Conservation (phyloP, 2,888 invertebrate genomes). For the Epirrita christyi region DNA sequence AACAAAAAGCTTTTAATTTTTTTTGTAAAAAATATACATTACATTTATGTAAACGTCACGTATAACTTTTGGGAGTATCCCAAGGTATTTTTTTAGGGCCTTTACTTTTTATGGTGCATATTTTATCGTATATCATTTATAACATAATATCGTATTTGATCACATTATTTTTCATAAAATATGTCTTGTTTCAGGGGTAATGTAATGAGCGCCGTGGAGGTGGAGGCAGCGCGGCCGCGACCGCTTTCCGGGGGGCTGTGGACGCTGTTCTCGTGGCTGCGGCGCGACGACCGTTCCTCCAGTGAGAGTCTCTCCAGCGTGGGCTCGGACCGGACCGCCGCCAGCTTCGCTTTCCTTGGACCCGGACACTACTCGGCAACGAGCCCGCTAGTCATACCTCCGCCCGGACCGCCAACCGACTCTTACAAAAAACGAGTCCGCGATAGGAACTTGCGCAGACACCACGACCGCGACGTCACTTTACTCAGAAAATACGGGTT, state of each 20-base stretch:
- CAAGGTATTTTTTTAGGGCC: not conserved
- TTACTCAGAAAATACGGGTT: conserved; percentile 87
- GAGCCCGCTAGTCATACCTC: conserved; percentile 70
- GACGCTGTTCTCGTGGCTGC: conserved; percentile 90
- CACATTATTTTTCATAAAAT: not conserved
- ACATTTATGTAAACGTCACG: not conserved
- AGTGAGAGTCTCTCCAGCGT: conserved; percentile 87
- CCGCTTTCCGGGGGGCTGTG: conserved; percentile 78
- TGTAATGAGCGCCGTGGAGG: conserved; percentile 71
- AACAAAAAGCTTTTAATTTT: no score
- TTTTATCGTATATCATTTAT: no score
- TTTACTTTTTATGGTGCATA: not conserved
- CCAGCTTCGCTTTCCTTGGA: conserved; percentile 88
- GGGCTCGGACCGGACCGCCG: conserved; percentile 89
- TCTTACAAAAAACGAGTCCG: conserved; percentile 86
- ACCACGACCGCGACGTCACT: conserved; percentile 85
- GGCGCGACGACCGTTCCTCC: conserved; percentile 79
- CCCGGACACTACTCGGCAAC: conserved; percentile 80
- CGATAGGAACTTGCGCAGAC: conserved; percentile 84
- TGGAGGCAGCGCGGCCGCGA: conserved; percentile 67
- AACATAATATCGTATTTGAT: not conserved
- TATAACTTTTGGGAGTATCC: not conserved
- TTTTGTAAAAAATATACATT: not conserved
- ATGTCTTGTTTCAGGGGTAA: conserved; percentile 58
- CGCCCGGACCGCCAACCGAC: conserved; percentile 85